These are phyloP conservation scores for Drosophila hamatofila DNA, from an alignment of 2,888 invertebrate species.

Conservation along the genomic window DNA sequence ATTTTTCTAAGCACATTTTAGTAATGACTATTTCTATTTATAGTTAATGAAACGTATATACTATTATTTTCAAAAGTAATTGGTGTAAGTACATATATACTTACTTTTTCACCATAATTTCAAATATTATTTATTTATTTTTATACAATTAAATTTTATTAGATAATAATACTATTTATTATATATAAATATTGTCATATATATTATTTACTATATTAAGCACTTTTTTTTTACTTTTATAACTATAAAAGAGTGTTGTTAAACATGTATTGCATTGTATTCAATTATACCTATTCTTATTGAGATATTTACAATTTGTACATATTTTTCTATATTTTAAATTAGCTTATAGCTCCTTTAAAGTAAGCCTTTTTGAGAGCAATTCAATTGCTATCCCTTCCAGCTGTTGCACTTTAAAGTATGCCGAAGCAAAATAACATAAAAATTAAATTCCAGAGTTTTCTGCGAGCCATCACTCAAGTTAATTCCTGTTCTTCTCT, in stretches of 20 bases:
- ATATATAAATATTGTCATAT: background rate
- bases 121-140: too few relatives aligned
- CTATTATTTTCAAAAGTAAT: background rate
- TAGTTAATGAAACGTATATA: too few relatives aligned
- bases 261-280: too few relatives aligned
- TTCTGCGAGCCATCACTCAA: constrained; percentile 64
- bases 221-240: too few relatives aligned
- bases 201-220: too few relatives aligned
- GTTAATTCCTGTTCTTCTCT: constrained; percentile 27
- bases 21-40: too few relatives aligned
- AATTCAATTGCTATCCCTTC: background rate
- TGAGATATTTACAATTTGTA: background rate
- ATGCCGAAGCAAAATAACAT: constrained; percentile 4
- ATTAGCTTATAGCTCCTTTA: background rate
- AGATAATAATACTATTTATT: too few relatives aligned
- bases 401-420: constrained; percentile 24
- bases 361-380: background rate
- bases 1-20: too few relatives aligned
- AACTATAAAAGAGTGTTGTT: too few relatives aligned
- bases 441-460: constrained; percentile 54
- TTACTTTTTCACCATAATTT: too few relatives aligned
- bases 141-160: too few relatives aligned
- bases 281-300: background rate
- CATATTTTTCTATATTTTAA: background rate
- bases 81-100: background rate